phyloP scores from a whole-genome alignment of 2,888 invertebrate genomes.

The Tetrapedia diversipes region DNA sequence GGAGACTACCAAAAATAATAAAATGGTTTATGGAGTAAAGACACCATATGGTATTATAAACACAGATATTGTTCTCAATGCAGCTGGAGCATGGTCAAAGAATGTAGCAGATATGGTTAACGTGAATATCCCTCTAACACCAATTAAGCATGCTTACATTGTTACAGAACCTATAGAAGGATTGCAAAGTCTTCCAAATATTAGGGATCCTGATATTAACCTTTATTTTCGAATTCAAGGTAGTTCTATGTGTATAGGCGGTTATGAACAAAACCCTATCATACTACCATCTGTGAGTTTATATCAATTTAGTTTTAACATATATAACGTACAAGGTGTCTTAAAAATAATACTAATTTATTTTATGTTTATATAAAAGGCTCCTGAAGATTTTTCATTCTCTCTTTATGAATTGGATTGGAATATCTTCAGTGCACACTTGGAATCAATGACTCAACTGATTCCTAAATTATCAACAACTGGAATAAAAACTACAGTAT shows the following conservation, averaged over 20 bases:
- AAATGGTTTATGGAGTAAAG: slow-evolving; percentile 89
- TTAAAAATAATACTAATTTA: background rate
- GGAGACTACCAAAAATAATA: slow-evolving; percentile 86
- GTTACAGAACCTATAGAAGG: slow-evolving; percentile 91
- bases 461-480: slow-evolving; percentile 89
- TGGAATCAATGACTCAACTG: slow-evolving; percentile 88
- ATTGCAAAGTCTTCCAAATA: slow-evolving; percentile 90
- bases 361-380: slow-evolving; percentile 79
- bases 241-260: slow-evolving; percentile 92
- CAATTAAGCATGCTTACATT: slow-evolving; percentile 95
- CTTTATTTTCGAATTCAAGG: slow-evolving; percentile 93
- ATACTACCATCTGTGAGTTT: slow-evolving; percentile 88
- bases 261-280: slow-evolving; percentile 94
- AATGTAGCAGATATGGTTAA: slow-evolving; percentile 88
- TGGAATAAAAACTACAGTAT: slow-evolving; percentile 93
- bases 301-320: background rate
- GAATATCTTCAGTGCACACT: slow-evolving; percentile 91
- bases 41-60: slow-evolving; percentile 90
- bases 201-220: slow-evolving; percentile 93
- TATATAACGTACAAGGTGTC: background rate
- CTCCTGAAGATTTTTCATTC: slow-evolving; percentile 91
- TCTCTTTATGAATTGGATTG: slow-evolving; percentile 94
- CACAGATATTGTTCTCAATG: slow-evolving; percentile 91
- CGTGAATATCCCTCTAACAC: slow-evolving; percentile 88
- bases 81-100: slow-evolving; percentile 93